These are phyloP conservation scores for Oxycera nigricornis DNA, from an alignment of 2,888 invertebrate species.

Conservation along the genomic window DNA sequence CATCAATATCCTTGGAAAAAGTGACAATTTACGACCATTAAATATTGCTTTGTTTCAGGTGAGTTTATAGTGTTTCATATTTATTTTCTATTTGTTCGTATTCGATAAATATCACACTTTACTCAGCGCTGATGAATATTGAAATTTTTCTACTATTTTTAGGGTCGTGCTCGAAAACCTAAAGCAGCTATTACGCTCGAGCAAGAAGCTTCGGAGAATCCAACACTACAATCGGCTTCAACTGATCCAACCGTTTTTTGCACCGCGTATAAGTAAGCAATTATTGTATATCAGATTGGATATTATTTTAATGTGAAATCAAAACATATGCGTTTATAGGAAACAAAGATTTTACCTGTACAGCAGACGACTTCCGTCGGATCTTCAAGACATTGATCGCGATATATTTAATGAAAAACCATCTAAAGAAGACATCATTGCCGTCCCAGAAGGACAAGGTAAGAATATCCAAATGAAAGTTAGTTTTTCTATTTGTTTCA, in stretches of 20 bases:
- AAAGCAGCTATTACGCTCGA: slow-evolving; percentile 90
- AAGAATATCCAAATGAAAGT: slow-evolving; percentile 45
- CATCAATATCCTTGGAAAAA: slow-evolving; percentile 85
- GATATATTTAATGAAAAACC: slow-evolving; percentile 99
- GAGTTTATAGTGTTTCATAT: not conserved
- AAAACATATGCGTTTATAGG: slow-evolving; percentile 48
- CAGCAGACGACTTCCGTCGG: slow-evolving; percentile 85
- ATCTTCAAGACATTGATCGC: slow-evolving; percentile 85
- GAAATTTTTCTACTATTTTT: slow-evolving; percentile 42
- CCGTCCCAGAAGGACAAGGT: slow-evolving; percentile 87
- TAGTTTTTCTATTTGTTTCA: not conserved
- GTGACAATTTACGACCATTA: slow-evolving; percentile 91
- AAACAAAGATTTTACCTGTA: slow-evolving; percentile 77
- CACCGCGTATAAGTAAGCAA: slow-evolving; percentile 88
- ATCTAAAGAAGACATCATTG: slow-evolving; percentile 97
- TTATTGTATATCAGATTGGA: slow-evolving; percentile 2
- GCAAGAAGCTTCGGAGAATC: slow-evolving; percentile 96
- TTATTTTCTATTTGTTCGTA: not conserved
- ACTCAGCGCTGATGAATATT: not conserved
- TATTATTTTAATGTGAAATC: not conserved
- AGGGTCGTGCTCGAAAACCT: slow-evolving; percentile 80
- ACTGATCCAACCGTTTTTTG: slow-evolving; percentile 94
- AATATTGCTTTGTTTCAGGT: slow-evolving; percentile 90
- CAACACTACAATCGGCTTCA: slow-evolving; percentile 78
- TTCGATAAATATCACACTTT: not conserved